Evolutionary conservation across 2,888 invertebrate species (phyloP).

Genomic region (Dorcus hopei): DNA sequence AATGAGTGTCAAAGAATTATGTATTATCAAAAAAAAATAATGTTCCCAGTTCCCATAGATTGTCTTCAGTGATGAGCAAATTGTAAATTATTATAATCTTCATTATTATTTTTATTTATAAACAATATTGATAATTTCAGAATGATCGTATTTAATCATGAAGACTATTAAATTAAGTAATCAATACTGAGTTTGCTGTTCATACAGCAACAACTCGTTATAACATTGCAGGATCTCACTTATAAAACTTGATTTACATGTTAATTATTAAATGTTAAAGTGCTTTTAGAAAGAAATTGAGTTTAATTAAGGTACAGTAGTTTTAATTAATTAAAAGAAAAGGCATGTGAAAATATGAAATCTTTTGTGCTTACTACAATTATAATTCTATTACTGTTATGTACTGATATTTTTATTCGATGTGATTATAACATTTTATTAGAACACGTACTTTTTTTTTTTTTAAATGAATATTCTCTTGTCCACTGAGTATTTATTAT

Average conservation of each 20-base stretch:
- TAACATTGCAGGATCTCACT: too few species aligned
- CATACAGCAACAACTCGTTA: too few species aligned
- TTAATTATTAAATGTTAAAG: background rate
- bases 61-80: background rate
- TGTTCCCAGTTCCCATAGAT: slow-evolving; percentile 2
- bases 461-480: background rate
- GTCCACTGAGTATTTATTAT: background rate
- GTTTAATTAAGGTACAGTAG: background rate
- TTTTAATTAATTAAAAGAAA: background rate
- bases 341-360: background rate
- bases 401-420: background rate
- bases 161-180: too few species aligned
- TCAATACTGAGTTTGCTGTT: too few species aligned
- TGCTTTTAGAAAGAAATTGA: background rate
- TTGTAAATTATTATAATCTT: background rate
- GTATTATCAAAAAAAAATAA: background rate
- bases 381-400: background rate
- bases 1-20: background rate
- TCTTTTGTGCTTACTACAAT: background rate
- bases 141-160: background rate
- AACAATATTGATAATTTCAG: background rate
- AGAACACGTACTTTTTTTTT: background rate
- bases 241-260: too few species aligned
- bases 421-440: background rate
- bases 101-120: background rate